Evolutionary conservation across 1,140 invertebrate genomes (phyloP), one percentile per base, ranked within the genome.

Genomic region (Papilio dardanus): DNA sequence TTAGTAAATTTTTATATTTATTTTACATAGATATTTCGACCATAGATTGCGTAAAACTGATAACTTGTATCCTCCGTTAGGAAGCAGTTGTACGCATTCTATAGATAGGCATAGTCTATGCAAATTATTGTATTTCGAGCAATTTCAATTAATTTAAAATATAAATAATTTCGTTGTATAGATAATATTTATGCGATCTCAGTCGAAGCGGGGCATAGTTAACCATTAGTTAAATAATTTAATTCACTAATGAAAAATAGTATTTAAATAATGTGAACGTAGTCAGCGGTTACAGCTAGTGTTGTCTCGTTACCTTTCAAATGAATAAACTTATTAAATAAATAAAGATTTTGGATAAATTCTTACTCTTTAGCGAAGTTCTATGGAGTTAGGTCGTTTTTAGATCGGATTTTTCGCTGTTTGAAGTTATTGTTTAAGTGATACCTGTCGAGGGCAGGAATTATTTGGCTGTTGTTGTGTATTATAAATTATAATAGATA

Each of bases 221-320:
- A 78, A 89, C 81, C 80, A 85, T 86, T 91, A 91, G 87, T 67
- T 76, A 88, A 90, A 85, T 88, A 88, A 88, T 82, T 86, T 83
- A 76, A 85, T 83, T 86, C 81, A 89, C 76, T 85, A 87, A 84
- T 88, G 90, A 86, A 88, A n/a, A 88, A 88, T 88, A 86, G 88
- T 86, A 88, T 79, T 90, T 86, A 78, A 86, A 75, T 86, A 87
- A 83, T 77, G 86, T 88, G 79, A 82, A 89, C 88, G 90, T 92
- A 93, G 91, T 90, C 91, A 86, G 82, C 89, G 90, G 88, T 92
- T 92, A 85, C 81, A 87, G 85, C 89, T 93, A 93, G 91, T 91
- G 83, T 88, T 85, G 16, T 46, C 86, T 91, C 86, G 86, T 91
- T 91, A 88, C 85, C 83, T 87, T 85, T 62, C 7, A 54, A 82